A percentile compares a stretch with the other conserved stretches of the same genome.
Evolutionary conservation across 2,797 vertebrate genomes (phyloP).

Genomic region (Corythornis leucogaster): DNA sequence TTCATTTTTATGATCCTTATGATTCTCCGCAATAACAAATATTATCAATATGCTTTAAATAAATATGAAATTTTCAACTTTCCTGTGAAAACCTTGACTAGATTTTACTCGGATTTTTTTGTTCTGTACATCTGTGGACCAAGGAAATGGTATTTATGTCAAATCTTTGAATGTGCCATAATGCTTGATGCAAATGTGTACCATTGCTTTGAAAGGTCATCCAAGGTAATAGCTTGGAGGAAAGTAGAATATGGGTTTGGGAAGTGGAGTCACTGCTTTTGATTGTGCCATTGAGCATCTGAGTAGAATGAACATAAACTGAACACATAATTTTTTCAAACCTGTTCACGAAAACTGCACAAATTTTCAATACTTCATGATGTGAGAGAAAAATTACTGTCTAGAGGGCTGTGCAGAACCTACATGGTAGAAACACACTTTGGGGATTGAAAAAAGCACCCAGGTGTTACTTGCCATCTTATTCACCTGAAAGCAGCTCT

Average conservation of each 20-base stretch:
- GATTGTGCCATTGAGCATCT: not conserved
- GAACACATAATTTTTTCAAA: not conserved
- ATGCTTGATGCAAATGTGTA: not conserved
- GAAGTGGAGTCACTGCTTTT: not conserved
- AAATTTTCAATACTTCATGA: not conserved
- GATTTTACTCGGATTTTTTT: not conserved
- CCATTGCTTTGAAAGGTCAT: not conserved
- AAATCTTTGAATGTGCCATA: not conserved
- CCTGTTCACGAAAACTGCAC: not conserved
- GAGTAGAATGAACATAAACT: not conserved
- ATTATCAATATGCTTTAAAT: not conserved
- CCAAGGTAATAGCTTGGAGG: not conserved
- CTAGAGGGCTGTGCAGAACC: not conserved
- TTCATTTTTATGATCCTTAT: not conserved
- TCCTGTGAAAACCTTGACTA: not conserved
- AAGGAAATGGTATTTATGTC: not conserved
- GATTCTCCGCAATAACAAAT: not conserved
- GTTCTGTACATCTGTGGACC: not conserved
- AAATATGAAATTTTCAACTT: not conserved
- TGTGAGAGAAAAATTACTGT: not conserved
- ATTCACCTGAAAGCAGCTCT: not conserved
- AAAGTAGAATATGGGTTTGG: not conserved
- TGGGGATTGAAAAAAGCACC: not conserved
- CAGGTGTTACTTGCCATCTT: not conserved
- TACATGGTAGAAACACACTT: not conserved